phyloP scores from a whole-genome alignment of 2,113 vertebrate genomes.

The Labrus mixtus region DNA sequence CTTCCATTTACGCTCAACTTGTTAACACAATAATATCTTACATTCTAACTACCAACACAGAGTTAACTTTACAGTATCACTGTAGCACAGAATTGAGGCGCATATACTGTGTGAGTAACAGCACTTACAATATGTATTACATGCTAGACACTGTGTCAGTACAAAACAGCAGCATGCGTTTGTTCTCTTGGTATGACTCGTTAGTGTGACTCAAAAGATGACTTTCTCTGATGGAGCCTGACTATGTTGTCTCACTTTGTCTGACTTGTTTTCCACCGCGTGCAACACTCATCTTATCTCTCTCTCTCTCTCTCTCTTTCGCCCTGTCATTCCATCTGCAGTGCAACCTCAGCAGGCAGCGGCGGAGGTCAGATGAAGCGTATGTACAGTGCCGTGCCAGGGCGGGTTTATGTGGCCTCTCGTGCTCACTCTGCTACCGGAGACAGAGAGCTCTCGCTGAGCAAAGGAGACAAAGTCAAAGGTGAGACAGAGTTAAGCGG shows the following conservation, averaged over 20 bases:
- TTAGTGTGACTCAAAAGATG: conserved; percentile 44
- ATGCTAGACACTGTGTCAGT: conserved; percentile 14
- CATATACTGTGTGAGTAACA: background rate
- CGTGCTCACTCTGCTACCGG: conserved; percentile 88
- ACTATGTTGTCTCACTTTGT: conserved; percentile 40
- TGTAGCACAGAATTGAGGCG: background rate
- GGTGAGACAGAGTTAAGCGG: conserved; percentile 75
- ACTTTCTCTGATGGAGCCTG: conserved; percentile 41
- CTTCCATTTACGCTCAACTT: too few species aligned
- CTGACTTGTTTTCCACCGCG: conserved; percentile 44
- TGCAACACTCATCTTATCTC: conserved; percentile 30
- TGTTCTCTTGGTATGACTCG: conserved; percentile 35
- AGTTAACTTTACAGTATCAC: too few species aligned
- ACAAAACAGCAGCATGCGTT: conserved; percentile 9
- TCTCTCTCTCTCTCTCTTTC: background rate
- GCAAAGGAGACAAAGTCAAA: conserved; percentile 95
- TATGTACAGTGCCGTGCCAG: conserved; percentile 92
- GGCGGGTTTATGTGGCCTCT: conserved; percentile 89
- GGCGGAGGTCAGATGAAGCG: conserved; percentile 84
- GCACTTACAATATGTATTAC: background rate
- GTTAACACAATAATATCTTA: too few species aligned
- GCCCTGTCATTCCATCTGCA: conserved; percentile 30
- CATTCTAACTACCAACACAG: too few species aligned
- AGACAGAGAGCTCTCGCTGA: conserved; percentile 90
- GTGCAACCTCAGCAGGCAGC: conserved; percentile 59